phyloP scores from a whole-genome alignment of 2,888 invertebrate genomes.

The Leptinotarsa peninsularis region DNA sequence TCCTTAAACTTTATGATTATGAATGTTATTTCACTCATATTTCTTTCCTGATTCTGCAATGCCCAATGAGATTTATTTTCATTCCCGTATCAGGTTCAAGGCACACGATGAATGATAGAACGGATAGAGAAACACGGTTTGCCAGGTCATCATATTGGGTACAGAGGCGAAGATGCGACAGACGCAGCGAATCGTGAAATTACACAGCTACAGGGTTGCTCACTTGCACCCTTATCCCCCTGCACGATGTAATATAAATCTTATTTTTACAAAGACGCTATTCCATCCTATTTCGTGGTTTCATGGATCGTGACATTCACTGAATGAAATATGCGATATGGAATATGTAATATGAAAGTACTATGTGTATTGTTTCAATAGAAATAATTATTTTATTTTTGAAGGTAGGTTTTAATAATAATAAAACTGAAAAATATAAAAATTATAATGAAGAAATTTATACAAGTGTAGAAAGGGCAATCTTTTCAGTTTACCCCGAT shows the following conservation, averaged over 20 bases:
- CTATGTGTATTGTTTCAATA: no score
- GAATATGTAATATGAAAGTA: background rate
- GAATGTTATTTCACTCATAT: no score
- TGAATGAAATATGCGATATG: background rate
- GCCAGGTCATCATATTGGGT: conserved; percentile 52
- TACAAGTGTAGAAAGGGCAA: no score
- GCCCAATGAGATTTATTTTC: no score
- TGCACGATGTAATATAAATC: conserved; percentile 30
- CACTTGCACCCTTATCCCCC: conserved; percentile 23
- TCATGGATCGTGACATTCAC: conserved; percentile 22
- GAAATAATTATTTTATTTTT: no score
- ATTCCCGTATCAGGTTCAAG: no score
- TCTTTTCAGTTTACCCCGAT: no score
- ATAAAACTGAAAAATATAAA: background rate
- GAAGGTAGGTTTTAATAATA: no score
- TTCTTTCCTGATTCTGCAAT: no score
- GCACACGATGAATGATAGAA: background rate
- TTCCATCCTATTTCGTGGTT: conserved; percentile 35
- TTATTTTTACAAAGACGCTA: conserved; percentile 42
- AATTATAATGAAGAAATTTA: no score
- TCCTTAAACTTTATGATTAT: no score
- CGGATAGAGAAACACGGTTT: conserved; percentile 27
- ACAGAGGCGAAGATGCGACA: conserved; percentile 45
- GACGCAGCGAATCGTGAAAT: conserved; percentile 52
- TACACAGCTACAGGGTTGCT: conserved; percentile 49